phyloP scores from a whole-genome alignment of 1,140 invertebrate genomes.

The Hyposmocoma kahamanoa region DNA sequence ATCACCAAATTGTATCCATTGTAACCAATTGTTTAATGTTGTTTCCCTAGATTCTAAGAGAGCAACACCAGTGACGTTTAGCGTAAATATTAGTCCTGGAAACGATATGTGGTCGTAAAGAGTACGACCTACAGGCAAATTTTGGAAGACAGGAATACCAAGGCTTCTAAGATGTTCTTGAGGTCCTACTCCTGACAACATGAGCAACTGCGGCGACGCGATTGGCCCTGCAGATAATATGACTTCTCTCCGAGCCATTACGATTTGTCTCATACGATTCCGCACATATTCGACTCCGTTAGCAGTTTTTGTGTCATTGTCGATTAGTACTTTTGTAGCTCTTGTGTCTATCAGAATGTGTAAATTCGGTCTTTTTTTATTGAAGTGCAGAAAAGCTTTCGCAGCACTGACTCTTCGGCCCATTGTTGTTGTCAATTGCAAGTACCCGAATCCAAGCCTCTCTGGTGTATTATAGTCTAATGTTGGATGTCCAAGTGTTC shows the following conservation, averaged over 20 bases:
- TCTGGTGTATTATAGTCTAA: slow-evolving; percentile 52
- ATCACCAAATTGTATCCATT: slow-evolving; percentile 49
- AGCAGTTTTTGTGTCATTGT: slow-evolving; percentile 70
- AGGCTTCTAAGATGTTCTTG: slow-evolving; percentile 75
- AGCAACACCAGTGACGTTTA: slow-evolving; percentile 49
- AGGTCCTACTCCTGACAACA: slow-evolving; percentile 84
- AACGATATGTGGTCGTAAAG: slow-evolving; percentile 81
- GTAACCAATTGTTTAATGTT: slow-evolving; percentile 9
- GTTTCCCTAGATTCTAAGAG: slow-evolving; percentile 23
- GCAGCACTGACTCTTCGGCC: slow-evolving; percentile 63
- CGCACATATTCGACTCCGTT: slow-evolving; percentile 75
- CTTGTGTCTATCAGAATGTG: slow-evolving; percentile 72
- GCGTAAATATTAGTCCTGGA: slow-evolving; percentile 74
- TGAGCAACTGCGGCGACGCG: slow-evolving; percentile 83
- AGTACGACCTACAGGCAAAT: slow-evolving; percentile 80
- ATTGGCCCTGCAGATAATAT: slow-evolving; percentile 80
- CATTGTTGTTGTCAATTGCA: slow-evolving; percentile 75
- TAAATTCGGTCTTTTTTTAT: slow-evolving; percentile 76
- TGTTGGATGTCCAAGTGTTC: slow-evolving; percentile 61
- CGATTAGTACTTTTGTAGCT: slow-evolving; percentile 74
- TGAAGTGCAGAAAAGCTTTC: slow-evolving; percentile 72
- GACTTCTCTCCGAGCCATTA: slow-evolving; percentile 76
- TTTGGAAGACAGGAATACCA: slow-evolving; percentile 76
- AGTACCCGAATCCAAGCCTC: slow-evolving; percentile 69
- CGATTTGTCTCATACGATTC: slow-evolving; percentile 36